Base-by-base conservation (phyloP, 2,113 vertebrate species). In the Rhipidura dahli region DNA sequence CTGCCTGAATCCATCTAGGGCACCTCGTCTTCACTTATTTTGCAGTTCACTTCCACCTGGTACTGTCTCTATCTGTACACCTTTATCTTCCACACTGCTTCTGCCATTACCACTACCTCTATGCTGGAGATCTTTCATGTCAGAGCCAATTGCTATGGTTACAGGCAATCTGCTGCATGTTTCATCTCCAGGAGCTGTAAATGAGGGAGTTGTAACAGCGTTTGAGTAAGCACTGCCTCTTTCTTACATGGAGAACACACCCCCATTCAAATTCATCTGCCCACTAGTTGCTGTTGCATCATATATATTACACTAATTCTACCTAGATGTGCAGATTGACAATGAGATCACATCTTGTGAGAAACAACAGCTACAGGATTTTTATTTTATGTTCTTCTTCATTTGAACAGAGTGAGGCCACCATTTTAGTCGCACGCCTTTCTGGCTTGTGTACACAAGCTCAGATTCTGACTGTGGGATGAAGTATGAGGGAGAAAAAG, bases 161-260 rank as follows among this genome's bases (percentile, higher is more conserved):
- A 97, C 96, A 96, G 89, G 87, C 94, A 97, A 96, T 97, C 94
- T 96, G 94, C 94, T 97, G 91, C 82, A 96, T 83, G 91, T 93
- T 96, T 94, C 96, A 96, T 97, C 96, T 96, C 93, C 94, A 96
- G 95, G 94, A 96, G 93, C 95, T 95, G 93, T 85, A 97, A 97
- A 97, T 96, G 96, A 96, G 93, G 87, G 95, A 94, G 87, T 85
- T 97, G 94, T 73, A 95, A 91, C 94, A 93, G 94, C 95, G 90
- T 95, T 89, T 95, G 89, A 94, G 94, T 91, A 95, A 96, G 94
- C 87, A 72, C 73, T 95, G 91, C 42, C 70, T 91, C 66, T 87
- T 95, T 57, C 90, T 93, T 95, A 80, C 73, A 90, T n/a, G 53
- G 61, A 93, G 53, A 83, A 79, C 7, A 5, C 70, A 76, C 56